Evolutionary conservation across 2,797 vertebrate species (phyloP), one percentile per base, ranked within the genome.

Genomic region (Falco novaeseelandiae): DNA sequence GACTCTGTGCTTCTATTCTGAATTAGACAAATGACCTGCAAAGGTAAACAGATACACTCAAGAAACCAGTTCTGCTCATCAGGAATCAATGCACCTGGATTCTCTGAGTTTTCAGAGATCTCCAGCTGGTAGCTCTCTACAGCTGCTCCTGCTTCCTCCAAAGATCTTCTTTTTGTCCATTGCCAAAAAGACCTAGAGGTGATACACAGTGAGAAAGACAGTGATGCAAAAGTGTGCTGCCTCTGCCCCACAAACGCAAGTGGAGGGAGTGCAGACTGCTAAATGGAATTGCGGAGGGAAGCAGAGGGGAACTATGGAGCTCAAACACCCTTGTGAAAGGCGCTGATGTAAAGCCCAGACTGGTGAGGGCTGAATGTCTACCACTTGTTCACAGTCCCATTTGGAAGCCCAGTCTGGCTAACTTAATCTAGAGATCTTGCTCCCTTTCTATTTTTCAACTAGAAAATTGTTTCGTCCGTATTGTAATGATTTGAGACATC

Each of bases 331-430:
- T 46, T 30, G 32, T 22, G 42, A 11, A 0, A 48, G 13, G 12
- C 14, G 15, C 23, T 51, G 58, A 8, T 14, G 4, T 3, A 49
- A 67, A 70, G 23, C 16, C 34, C 0, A 0, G 19, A 17, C 2
- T 51, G 61, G 44, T 10, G n/a, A 22, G 8, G 14, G 21, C 32
- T 90, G 59, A 30, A 14, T 8, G 4, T 9, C 12, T 15, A 6
- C 26, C 19, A 3, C 29, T 30, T 54, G 18, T 30, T 76, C 58
- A 52, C 30, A 23, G 34, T 13, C 40, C 29, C 30, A 26, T 7
- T 27, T 25, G 26, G 58, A 82, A 87, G 46, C 17, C 11, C 9
- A 80, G 32, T 14, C 14, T n/a, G 27, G 30, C n/a, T n/a, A 92
- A 76, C 9, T 29, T 87, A 66, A 62, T 49, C 22, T 66, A 82